These are phyloP conservation scores for Alsophila aescularia DNA, from an alignment of 2,888 invertebrate genomes.

Conservation along the genomic window DNA sequence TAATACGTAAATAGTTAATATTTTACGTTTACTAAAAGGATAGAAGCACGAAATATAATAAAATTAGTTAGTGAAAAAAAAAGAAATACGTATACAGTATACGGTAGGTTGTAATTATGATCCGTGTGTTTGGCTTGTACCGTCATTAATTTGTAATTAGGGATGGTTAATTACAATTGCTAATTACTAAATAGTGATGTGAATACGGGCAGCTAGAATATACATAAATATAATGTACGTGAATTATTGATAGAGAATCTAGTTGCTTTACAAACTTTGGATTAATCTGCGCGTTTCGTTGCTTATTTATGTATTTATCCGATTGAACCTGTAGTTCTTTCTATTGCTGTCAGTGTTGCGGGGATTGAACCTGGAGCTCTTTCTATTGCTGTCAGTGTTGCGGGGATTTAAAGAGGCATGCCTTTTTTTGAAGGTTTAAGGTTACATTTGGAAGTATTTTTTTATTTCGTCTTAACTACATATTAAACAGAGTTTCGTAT, in stretches of 20 bases:
- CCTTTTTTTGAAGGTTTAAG: not conserved
- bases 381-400: slow-evolving; percentile 19
- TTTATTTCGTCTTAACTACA: no score
- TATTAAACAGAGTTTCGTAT: no score
- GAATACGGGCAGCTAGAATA: slow-evolving; percentile 23
- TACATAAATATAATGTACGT: slow-evolving; percentile 29
- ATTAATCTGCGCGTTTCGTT: slow-evolving; percentile 53
- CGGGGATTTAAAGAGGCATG: not conserved
- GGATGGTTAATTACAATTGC: slow-evolving; percentile 3
- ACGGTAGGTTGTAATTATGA: slow-evolving; percentile 78
- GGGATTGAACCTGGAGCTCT: not conserved
- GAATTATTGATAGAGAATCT: slow-evolving; percentile 56
- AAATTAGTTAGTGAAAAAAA: slow-evolving; percentile 73
- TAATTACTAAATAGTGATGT: slow-evolving; percentile 26
- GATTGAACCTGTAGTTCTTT: not conserved
- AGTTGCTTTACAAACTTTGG: slow-evolving; percentile 70
- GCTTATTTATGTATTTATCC: slow-evolving; percentile 17
- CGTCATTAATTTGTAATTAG: slow-evolving; percentile 35
- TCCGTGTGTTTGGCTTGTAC: slow-evolving; percentile 53
- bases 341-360: slow-evolving; percentile 19
- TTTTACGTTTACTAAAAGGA: slow-evolving; percentile 61
- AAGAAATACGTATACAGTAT: slow-evolving; percentile 81
- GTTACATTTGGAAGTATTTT: not conserved
- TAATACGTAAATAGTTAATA: slow-evolving; percentile 74
- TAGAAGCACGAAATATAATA: slow-evolving; percentile 61